phyloP scores from a whole-genome alignment of 2,113 vertebrate genomes.

The Azemiops feae region DNA sequence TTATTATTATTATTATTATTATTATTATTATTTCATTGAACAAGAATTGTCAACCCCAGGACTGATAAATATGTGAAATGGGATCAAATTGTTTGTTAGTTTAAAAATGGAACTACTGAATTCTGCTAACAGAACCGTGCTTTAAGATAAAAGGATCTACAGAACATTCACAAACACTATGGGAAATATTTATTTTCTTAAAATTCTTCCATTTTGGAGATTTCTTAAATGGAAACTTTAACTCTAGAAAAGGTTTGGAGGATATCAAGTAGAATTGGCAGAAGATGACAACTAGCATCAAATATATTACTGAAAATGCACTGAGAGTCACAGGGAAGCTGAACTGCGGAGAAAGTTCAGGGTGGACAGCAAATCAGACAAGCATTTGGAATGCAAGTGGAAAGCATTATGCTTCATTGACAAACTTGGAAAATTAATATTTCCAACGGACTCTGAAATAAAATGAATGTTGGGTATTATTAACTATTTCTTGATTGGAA shows the following conservation, averaged over 20 bases:
- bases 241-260: background rate
- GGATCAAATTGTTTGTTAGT: background rate
- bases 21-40: no score
- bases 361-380: background rate
- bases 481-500: conserved; percentile 10
- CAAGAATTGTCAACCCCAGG: background rate
- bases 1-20: no score
- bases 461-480: background rate
- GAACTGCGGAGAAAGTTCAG: background rate
- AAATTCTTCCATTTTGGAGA: background rate
- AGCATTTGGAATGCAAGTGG: background rate
- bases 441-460: conserved; percentile 11
- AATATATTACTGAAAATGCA: background rate
- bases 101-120: background rate
- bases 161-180: background rate
- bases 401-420: conserved; percentile 6
- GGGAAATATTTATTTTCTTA: background rate
- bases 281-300: background rate
- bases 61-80: background rate
- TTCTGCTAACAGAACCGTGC: background rate
- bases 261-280: background rate
- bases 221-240: background rate
- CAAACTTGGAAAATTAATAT: background rate
- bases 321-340: background rate
- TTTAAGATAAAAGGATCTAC: background rate